A percentile compares a stretch with the other conserved stretches of the same genome.
Conservation (phyloP, 2,113 vertebrate species). For the Neoarius graeffei region DNA sequence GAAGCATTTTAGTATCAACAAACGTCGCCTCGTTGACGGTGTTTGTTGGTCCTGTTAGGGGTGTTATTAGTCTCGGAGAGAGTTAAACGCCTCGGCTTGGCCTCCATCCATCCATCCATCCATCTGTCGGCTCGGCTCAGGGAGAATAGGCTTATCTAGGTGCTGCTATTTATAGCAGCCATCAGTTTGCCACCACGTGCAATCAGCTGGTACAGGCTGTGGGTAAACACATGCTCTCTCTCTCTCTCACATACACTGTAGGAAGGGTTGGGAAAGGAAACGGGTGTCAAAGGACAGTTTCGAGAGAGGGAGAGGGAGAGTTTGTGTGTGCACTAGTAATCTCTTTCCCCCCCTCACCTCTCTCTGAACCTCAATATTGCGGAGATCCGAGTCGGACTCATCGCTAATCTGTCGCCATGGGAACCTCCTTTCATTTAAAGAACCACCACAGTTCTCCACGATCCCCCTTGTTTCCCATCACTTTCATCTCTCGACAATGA, state of each 20-base stretch:
- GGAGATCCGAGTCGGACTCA: conserved; percentile 17
- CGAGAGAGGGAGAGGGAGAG: not conserved
- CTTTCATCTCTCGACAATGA: conserved; percentile 31
- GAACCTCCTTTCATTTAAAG: conserved; percentile 45
- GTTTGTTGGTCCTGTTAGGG: conserved; percentile 27
- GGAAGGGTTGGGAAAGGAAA: not conserved
- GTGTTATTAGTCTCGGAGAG: not conserved
- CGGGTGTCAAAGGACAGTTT: not conserved
- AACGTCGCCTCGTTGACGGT: not conserved
- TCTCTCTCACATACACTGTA: not conserved
- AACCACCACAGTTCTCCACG: conserved; percentile 10
- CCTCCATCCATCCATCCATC: not conserved
- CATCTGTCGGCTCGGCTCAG: conserved; percentile 28
- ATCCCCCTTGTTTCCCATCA: conserved; percentile 6
- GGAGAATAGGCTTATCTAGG: conserved; percentile 38
- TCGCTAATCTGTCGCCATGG: conserved; percentile 44
- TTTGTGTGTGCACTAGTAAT: conserved; percentile 5
- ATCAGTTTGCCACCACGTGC: conserved; percentile 39
- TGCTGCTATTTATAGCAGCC: conserved; percentile 46
- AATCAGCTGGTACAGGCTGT: conserved; percentile 33
- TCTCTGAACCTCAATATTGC: conserved; percentile 23
- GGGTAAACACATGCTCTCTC: conserved; percentile 44
- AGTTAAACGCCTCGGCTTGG: conserved; percentile 24
- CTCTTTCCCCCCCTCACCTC: conserved; percentile 21
- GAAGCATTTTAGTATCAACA: not conserved